Base-by-base conservation (phyloP, 2,113 vertebrate genomes). In the Anser cygnoides region DNA sequence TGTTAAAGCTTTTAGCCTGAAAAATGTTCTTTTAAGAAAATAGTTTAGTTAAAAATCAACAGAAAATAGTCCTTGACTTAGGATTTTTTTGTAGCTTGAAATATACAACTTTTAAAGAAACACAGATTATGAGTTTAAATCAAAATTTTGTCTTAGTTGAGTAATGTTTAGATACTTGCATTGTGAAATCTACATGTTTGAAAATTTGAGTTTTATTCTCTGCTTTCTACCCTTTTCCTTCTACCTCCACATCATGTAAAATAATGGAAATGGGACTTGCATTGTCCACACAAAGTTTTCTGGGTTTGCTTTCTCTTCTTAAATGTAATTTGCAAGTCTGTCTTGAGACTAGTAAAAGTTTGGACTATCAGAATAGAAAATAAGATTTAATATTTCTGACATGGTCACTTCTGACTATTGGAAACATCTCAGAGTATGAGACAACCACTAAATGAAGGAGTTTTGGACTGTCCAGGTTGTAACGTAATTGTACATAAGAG, bases 211-310 rank as follows among this genome's bases (percentile, higher is more conserved):
- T 0, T 90, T 88, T 85, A 31, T 75, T 71, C 2, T 82, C 18
- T 67, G 4, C 58, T 80, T 86, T 14, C 1, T 17, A 59, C 3
- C 58, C 1, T 29, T 10, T 29, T 15, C 39, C 29, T 37, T 29
- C 20, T 5, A 50, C 3, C 3, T 1, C 5, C 7, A 13, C 0
- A 0, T 7, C 4, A 13, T 49, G 21, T 13, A 59, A 89, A 84
- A 63, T 35, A 74, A 22, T 41, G 20, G 67, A 74, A 41, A 66
- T 5, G 1, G 2, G 5, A 41, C 31, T 59, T 92, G 2, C 8
- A 50, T 3, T 71, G 88, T 39, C 23, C 52, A 59, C 7, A 44
- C 1, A 54, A 22, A 22, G 9, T 31, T 71, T 89, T 62, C 16
- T 28, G 1, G 4, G 29, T 92, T 92, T 84, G 66, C 2, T 62